Evolutionary conservation across 92 coral and sea anemone genomes (phyloP).

Genomic region (Epizoanthus rinbou): DNA sequence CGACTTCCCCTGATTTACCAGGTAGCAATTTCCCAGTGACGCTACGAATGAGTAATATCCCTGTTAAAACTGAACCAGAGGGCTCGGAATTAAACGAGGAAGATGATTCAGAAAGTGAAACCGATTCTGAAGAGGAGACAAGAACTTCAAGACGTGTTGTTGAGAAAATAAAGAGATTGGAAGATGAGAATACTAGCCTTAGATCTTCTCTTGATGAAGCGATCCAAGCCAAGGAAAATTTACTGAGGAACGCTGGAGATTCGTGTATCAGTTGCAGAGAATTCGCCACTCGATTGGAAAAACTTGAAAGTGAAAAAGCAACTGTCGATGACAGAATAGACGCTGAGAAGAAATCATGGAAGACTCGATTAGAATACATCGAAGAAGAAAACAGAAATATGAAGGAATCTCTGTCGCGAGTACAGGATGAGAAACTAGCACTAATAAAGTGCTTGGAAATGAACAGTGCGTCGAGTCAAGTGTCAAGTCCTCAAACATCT

Average conservation of each 20-base stretch:
- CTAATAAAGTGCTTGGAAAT: constrained; percentile 77
- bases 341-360: constrained; percentile 64
- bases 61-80: constrained; percentile 36
- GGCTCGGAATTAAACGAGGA: constrained; percentile 59
- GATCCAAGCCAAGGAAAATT: constrained; percentile 54
- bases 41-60: background rate
- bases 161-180: constrained; percentile 56
- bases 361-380: constrained; percentile 53
- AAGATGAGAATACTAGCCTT: constrained; percentile 62
- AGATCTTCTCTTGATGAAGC: constrained; percentile 63
- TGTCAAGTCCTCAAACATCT: constrained; percentile 56
- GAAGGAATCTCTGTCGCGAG: constrained; percentile 63
- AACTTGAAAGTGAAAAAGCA: constrained; percentile 60
- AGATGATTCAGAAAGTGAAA: constrained; percentile 57
- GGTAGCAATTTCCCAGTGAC: background rate
- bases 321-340: constrained; percentile 43
- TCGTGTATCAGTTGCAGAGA: constrained; percentile 52
- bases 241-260: constrained; percentile 58
- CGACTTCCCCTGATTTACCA: background rate
- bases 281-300: constrained; percentile 55
- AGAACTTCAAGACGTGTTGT: constrained; percentile 32
- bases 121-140: constrained; percentile 51
- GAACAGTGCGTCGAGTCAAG: constrained; percentile 48
- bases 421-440: constrained; percentile 81
- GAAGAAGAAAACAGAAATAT: constrained; percentile 64